These are phyloP conservation scores for Euphydryas editha DNA, from an alignment of 2,888 invertebrate species.

Conservation along the genomic window DNA sequence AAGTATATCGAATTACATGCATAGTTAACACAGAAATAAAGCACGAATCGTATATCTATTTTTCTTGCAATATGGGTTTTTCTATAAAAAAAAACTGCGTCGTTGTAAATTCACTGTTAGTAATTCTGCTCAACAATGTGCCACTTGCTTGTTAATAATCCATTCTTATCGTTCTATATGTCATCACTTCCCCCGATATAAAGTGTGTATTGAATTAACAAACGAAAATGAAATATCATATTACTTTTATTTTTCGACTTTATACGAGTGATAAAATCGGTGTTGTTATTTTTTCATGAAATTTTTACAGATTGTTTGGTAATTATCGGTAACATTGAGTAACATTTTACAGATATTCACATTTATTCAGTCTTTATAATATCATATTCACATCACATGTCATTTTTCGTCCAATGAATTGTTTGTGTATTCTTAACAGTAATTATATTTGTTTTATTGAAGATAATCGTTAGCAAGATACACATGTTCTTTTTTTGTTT, in stretches of 20 bases:
- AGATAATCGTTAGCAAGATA: not conserved
- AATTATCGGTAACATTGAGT: constrained; percentile 23
- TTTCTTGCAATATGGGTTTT: not conserved
- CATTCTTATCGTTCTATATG: constrained; percentile 30
- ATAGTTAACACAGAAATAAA: not conserved
- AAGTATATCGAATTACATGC: not conserved
- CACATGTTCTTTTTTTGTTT: too few species aligned
- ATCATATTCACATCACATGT: not conserved
- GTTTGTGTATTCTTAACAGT: not conserved
- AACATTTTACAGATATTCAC: constrained; percentile 9
- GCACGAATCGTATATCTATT: not conserved
- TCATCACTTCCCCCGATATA: constrained; percentile 36
- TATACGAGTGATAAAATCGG: constrained; percentile 25
- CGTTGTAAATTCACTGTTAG: not conserved
- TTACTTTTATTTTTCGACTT: constrained; percentile 22
- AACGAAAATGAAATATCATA: constrained; percentile 29
- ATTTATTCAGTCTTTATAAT: constrained; percentile 5
- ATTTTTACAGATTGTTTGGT: constrained; percentile 24
- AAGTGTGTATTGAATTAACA: constrained; percentile 25
- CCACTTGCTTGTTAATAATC: constrained; percentile 21
- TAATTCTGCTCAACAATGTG: constrained; percentile 6
- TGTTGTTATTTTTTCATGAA: constrained; percentile 20
- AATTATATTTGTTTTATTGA: not conserved
- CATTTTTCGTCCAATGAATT: not conserved
- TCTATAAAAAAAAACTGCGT: not conserved